Conservation (phyloP, 2,888 invertebrate species). For the Nebria brevicollis region DNA sequence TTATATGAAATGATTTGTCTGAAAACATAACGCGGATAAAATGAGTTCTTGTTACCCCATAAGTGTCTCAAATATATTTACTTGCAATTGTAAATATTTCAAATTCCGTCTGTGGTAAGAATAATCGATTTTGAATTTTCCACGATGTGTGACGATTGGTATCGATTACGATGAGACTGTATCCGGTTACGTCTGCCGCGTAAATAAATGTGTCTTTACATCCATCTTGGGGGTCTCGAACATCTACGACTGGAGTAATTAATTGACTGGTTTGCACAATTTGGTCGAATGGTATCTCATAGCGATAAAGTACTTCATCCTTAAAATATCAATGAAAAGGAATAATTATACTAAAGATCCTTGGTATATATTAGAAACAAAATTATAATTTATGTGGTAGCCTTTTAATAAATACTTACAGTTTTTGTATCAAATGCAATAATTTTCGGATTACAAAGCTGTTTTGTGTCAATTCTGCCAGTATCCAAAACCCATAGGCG, state of each 20-base stretch:
- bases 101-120: slow-evolving; percentile 73
- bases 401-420: slow-evolving; percentile 52
- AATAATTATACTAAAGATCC: too few relatives aligned
- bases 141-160: slow-evolving; percentile 68
- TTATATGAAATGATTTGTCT: slow-evolving; percentile 75
- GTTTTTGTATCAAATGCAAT: slow-evolving; percentile 75
- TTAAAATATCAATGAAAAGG: slow-evolving; percentile 47
- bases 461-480: slow-evolving; percentile 69
- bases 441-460: slow-evolving; percentile 77
- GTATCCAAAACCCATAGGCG: slow-evolving; percentile 80
- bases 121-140: slow-evolving; percentile 70
- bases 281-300: slow-evolving; percentile 66
- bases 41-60: too few relatives aligned
- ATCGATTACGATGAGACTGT: slow-evolving; percentile 73
- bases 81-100: slow-evolving; percentile 73
- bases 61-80: slow-evolving; percentile 52
- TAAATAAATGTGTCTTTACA: slow-evolving; percentile 74
- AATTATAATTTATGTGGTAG: too few relatives aligned
- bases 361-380: too few relatives aligned
- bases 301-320: slow-evolving; percentile 68
- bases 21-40: slow-evolving; percentile 32
- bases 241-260: slow-evolving; percentile 74
- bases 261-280: slow-evolving; percentile 66
- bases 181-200: slow-evolving; percentile 74
- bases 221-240: slow-evolving; percentile 62